Evolutionary conservation across 2,797 vertebrate species (phyloP), one percentile per base, ranked within the genome.

Genomic region (Clarias laeviceps): DNA sequence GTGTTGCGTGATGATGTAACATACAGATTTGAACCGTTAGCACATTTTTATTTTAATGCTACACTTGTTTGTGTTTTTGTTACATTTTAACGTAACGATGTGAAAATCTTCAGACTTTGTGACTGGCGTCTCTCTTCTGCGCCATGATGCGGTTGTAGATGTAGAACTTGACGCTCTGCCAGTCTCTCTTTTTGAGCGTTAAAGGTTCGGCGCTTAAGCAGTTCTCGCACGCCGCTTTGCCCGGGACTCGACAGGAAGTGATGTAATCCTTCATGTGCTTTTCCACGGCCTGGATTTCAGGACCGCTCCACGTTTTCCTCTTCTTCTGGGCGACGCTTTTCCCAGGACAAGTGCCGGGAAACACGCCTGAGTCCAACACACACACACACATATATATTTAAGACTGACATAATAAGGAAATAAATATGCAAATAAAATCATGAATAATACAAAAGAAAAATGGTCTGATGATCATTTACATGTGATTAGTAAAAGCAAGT

Each of bases 181-280:
- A 89, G 69, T 85, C 88, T 83, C 88, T 80, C 80, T 81, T 68
- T 59, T 87, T 89, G 0, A 89, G 82, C 20, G 72, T 84, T 32
- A 76, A 65, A 11, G 86, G 81, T 9, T 89, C 88, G 20, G 88
- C 81, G 22, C 66, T 70, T 2, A 89, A 29, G 68, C 88, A 89
- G 80, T 77, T 77, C 40, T 89, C 86, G 4, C 88, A 89, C 5
- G 86, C 84, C 4, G 73, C 56, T 68, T 87, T 89, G 45, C 86
- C 86, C 4, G 88, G 88, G 14, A 89, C 88, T 15, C 84, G 82
- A 34, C 76, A 82, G 40, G 86, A 87, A 61, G 81, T 85, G 76
- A 89, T 89, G 82, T 83, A 90, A 80, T 85, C 80, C 77, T 74
- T 89, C 86, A 88, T 87, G 37, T 90, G 85, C 66, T 87, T 86